Evolutionary conservation across 2,113 vertebrate genomes (phyloP).

Genomic region (Microtus richardsoni): DNA sequence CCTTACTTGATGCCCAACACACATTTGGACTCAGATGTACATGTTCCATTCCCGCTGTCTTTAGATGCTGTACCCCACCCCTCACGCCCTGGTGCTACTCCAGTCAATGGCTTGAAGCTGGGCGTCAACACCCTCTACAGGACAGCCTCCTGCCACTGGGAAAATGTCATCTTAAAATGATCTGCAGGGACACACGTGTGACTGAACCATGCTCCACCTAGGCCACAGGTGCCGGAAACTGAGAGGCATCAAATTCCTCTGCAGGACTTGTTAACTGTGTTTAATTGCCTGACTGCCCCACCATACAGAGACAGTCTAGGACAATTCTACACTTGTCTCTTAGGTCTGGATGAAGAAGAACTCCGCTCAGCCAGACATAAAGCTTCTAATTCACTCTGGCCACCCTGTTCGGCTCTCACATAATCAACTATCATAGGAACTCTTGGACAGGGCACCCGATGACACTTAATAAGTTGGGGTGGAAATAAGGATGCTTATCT

Average conservation of each 20-base stretch:
- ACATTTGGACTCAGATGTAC: conserved; percentile 62
- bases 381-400: neutral
- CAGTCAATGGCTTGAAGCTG: neutral
- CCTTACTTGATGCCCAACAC: conserved; percentile 75
- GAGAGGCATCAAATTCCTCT: neutral
- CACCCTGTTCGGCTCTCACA: neutral
- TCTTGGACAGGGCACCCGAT: neutral
- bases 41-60: conserved; percentile 46
- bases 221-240: neutral
- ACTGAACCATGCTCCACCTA: neutral
- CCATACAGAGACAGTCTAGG: neutral
- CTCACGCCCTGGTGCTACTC: neutral
- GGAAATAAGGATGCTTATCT: neutral
- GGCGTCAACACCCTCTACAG: neutral
- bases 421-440: neutral
- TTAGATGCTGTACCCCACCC: conserved; percentile 27
- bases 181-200: neutral
- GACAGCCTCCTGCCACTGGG: neutral
- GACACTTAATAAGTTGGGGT: neutral
- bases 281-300: neutral
- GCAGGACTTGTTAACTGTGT: neutral
- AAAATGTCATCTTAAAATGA: neutral
- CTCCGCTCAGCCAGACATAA: neutral
- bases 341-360: neutral
- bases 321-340: neutral